Evolutionary conservation across 2,888 invertebrate species (phyloP).

Genomic region (Pegoplata infirma): DNA sequence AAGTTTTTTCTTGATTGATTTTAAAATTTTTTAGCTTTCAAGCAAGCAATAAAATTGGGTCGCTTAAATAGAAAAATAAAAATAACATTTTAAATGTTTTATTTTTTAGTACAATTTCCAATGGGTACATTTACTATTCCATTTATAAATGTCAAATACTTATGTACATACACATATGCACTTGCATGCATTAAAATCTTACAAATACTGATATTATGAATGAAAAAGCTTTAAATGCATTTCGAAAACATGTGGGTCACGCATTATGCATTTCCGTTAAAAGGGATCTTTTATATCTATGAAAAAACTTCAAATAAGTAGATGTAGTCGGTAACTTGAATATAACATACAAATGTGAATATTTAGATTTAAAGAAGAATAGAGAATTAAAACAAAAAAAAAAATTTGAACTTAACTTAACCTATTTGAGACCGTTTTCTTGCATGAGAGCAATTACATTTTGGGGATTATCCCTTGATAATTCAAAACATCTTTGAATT

Average conservation of each 20-base stretch:
- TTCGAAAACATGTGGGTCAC: conserved; percentile 33
- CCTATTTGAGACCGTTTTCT: too few species aligned
- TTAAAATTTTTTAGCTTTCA: too few species aligned
- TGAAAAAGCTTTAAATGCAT: conserved; percentile 12
- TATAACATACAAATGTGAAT: background rate
- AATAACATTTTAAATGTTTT: too few species aligned
- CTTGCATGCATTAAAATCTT: background rate
- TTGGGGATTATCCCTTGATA: too few species aligned
- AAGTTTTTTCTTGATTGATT: too few species aligned
- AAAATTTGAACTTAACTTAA: background rate
- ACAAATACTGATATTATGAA: conserved; percentile 28
- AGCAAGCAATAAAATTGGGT: too few species aligned
- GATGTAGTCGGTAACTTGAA: background rate
- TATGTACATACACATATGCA: background rate
- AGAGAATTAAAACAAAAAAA: background rate
- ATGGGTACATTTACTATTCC: background rate
- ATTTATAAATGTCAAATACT: conserved; percentile 31
- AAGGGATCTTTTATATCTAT: conserved; percentile 21
- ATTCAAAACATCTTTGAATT: too few species aligned
- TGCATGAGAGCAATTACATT: too few species aligned
- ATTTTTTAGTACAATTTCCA: too few species aligned
- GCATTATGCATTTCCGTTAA: conserved; percentile 26
- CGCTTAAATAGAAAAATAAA: too few species aligned
- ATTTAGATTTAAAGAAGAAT: background rate
- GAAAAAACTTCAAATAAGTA: background rate